Conservation (phyloP, 2,888 invertebrate genomes). For the Molorchus minor region DNA sequence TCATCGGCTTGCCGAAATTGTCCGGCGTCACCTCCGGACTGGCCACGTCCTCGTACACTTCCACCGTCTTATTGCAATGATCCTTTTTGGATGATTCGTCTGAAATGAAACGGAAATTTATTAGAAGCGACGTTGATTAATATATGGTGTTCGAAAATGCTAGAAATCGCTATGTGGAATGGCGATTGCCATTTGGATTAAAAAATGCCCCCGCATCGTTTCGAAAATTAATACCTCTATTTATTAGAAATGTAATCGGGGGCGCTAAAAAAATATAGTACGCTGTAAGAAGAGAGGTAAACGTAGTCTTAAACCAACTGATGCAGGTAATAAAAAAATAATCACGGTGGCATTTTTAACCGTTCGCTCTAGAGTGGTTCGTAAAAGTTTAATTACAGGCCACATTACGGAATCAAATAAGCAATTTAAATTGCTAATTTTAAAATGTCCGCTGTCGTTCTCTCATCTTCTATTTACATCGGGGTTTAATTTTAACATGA, state of each 20-base stretch:
- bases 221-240: no score
- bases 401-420: background rate
- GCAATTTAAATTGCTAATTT: background rate
- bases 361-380: background rate
- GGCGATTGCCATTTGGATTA: no score
- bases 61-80: slow-evolving; percentile 94
- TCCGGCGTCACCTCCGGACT: slow-evolving; percentile 85
- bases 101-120: slow-evolving; percentile 46
- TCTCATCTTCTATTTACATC: no score
- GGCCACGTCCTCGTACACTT: slow-evolving; percentile 91
- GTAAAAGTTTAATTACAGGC: background rate
- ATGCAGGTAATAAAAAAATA: background rate
- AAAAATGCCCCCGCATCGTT: no score
- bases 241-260: no score
- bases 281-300: background rate
- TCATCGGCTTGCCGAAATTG: slow-evolving; percentile 85
- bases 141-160: no score
- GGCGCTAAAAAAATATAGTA: no score
- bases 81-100: slow-evolving; percentile 79
- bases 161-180: no score
- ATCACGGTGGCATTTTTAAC: background rate
- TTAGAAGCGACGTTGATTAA: no score
- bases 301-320: background rate
- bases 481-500: no score
- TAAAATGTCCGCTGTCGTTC: background rate